phyloP scores from a whole-genome alignment of 2,797 vertebrate genomes.

The Coregonus sp. region DNA sequence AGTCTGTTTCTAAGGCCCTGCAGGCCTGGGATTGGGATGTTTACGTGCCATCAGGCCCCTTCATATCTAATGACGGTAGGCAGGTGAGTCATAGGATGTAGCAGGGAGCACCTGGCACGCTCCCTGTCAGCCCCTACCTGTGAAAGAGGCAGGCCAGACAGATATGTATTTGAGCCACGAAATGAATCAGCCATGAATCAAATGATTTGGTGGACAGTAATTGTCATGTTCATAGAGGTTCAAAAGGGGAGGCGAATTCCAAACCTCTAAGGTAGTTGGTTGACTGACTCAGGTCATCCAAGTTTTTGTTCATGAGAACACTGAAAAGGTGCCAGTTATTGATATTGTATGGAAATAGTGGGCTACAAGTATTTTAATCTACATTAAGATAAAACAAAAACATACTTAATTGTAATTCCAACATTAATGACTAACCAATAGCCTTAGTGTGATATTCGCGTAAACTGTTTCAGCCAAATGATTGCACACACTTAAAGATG shows the following conservation, averaged over 20 bases:
- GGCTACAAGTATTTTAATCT: neutral
- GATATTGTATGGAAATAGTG: neutral
- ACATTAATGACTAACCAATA: no score
- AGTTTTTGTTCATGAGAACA: neutral
- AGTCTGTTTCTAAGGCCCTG: conserved; percentile 50
- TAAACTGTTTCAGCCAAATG: neutral
- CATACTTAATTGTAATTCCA: no score
- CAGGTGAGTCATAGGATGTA: conserved; percentile 56
- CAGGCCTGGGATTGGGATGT: conserved; percentile 43
- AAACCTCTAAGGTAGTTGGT: conserved; percentile 35
- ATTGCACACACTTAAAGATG: neutral
- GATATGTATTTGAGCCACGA: conserved; percentile 31
- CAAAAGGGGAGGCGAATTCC: conserved; percentile 50
- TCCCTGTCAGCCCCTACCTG: conserved; percentile 15
- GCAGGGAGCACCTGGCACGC: conserved; percentile 46
- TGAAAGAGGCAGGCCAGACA: conserved; percentile 2
- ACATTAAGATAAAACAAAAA: no score
- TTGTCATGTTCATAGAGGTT: conserved; percentile 49
- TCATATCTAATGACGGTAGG: conserved; percentile 53
- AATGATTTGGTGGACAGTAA: conserved; percentile 43
- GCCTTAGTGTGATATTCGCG: no score
- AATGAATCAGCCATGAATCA: conserved; percentile 47
- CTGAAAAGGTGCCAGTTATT: neutral
- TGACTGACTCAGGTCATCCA: conserved; percentile 23
- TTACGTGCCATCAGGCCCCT: conserved; percentile 29